Conservation (phyloP, 2,113 vertebrate genomes). For the Varanus salvator region DNA sequence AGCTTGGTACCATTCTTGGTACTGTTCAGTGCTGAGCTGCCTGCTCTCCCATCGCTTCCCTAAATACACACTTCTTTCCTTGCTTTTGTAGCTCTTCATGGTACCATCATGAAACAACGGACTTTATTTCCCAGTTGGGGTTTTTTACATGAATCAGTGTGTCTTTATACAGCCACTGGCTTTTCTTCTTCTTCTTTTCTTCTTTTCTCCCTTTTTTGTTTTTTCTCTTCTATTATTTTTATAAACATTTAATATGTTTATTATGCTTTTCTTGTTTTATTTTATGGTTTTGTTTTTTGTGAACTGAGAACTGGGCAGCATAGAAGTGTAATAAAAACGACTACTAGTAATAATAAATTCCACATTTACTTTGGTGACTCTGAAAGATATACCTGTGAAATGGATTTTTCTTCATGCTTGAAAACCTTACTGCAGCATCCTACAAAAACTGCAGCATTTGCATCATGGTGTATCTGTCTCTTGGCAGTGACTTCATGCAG, state of each 20-base stretch:
- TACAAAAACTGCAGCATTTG: background rate
- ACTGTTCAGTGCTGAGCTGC: constrained; percentile 22
- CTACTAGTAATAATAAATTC: constrained; percentile 10
- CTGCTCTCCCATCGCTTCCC: background rate
- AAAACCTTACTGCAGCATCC: background rate
- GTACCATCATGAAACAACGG: background rate
- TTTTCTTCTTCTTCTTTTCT: no score
- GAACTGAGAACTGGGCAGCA: no score
- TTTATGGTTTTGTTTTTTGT: no score
- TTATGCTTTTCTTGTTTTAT: no score
- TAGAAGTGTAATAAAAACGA: no score
- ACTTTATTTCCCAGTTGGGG: no score
- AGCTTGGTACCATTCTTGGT: background rate
- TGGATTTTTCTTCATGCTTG: background rate
- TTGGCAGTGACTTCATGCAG: background rate
- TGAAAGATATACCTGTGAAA: constrained; percentile 2
- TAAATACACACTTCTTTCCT: no score
- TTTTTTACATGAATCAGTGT: no score
- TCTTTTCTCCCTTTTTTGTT: no score
- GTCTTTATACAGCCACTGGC: no score
- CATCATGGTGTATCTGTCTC: background rate
- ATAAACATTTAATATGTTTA: no score
- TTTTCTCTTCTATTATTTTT: no score
- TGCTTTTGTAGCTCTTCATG: background rate
- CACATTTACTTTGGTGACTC: background rate